Evolutionary conservation across 1,140 invertebrate genomes (phyloP), one percentile per base, ranked within the genome.

Genomic region (Andrena cerasifolii): DNA sequence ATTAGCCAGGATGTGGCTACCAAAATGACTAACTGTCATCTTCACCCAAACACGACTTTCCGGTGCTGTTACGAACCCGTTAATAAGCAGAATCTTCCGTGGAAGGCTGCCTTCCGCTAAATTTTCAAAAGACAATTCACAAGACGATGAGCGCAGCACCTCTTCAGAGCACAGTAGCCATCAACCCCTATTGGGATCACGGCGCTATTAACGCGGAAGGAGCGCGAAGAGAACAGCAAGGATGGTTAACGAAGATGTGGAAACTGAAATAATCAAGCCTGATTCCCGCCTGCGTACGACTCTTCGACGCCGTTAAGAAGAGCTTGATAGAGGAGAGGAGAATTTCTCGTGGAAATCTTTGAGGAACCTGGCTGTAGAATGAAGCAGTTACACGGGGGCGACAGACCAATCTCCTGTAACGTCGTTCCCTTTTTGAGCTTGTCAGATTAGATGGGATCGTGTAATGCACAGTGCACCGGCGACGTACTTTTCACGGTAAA

Each of bases 391-490:
- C 51, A 36, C 26, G 21, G 21, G n/a, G n/a, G 18, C 28, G 72
- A 47, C 53, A 28, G 43, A 59, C 53, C 73, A 68, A 68, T 76
- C 65, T 75, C 43, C 54, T 10, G 31, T 40, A 58, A 47, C 63
- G 21, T 4, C 53, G 40, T 76, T 49, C 31, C 65, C 24, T 49
- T 67, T 68, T 76, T 68, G 65, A 76, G 65, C 73, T 31, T 68
- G 73, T 76, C 73, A 49, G 73, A 76, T 76, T 76, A 76, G 65
- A 76, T 76, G 53, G 65, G 51, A 68, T 47, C 40, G 40, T 49
- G 63, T 33, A 65, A 75, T 36, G 73, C 24, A 49, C 53, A 36
- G 65, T 49, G 53, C 53, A 59, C 47, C 33, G 31, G 53, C 58
- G 53, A 59, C 73, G 51, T 67, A 67, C 62, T 66, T 75, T 58